Evolutionary conservation across 2,113 vertebrate genomes (phyloP), one percentile per base, ranked within the genome.

Genomic region (Sinocyclocheilus rhinocerous): DNA sequence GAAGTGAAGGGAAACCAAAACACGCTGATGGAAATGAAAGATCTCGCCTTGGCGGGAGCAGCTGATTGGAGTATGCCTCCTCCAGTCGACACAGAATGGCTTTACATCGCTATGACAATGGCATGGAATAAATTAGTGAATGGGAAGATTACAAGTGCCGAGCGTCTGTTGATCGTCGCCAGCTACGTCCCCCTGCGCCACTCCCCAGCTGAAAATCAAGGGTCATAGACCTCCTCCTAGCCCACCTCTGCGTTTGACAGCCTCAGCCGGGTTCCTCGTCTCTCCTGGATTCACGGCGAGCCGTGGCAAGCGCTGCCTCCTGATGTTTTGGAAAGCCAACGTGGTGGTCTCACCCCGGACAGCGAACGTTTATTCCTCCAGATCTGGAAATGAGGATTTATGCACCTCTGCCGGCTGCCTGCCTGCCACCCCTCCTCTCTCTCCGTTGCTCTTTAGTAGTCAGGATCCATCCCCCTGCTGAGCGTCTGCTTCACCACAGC

Each of bases 391-490:
- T 92, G 93, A 92, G 92, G 93, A 92, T 94, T 92, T 93, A 92
- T 93, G 94, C 93, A 93, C 92, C 93, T 92, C 92, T 87, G 91
- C 91, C 91, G 91, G 87, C 92, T 87, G 92, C 91, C 87, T 87
- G 92, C 91, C 87, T 89, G 90, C 86, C 78, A 61, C 89, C 91
- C 91, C 91, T 86, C 90, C 93, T 90, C 93, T 79, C 90, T 81
- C 84, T 81, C 91, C 88, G 91, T 87, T 80, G 89, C 95, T 96
- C 93, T 94, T 96, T 96, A 96, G 95, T 95, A 96, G 95, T 96
- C 95, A 95, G 94, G 92, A 95, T 94, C 92, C 95, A 96, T 96
- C 94, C 94, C 93, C 94, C 95, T 95, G 94, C 95, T 91, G 94
- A 95, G 92, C 91, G 93, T 92, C 92, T 93, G 93, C 92, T 94